phyloP scores from a whole-genome alignment of 2,113 vertebrate genomes.

The Microcebus lehilahytsara region DNA sequence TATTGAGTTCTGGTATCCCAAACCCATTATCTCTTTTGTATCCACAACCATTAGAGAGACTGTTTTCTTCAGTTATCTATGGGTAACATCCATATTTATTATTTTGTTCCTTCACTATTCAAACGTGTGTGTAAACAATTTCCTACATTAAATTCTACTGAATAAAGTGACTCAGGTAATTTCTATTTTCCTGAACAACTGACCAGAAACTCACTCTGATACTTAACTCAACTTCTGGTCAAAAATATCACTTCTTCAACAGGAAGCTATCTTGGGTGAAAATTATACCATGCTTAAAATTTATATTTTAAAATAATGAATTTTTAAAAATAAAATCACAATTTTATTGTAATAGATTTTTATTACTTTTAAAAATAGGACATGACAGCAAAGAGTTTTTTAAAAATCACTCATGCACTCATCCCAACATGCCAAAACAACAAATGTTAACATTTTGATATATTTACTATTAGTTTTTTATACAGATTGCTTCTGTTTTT shows the following conservation, averaged over 20 bases:
- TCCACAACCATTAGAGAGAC: neutral
- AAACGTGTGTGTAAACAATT: neutral
- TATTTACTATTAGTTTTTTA: neutral
- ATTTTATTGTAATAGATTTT: neutral
- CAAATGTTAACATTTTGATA: neutral
- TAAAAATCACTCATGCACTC: neutral
- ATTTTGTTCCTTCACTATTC: neutral
- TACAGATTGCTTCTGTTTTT: neutral
- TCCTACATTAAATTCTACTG: neutral
- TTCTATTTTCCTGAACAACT: slow-evolving; percentile 5
- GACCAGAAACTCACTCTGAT: neutral
- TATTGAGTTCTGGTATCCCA: neutral
- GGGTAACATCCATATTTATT: neutral
- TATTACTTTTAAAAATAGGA: neutral
- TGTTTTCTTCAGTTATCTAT: neutral
- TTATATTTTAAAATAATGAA: slow-evolving; percentile 23
- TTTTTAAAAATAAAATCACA: slow-evolving; percentile 21
- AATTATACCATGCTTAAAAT: neutral
- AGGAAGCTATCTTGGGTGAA: neutral
- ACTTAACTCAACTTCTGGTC: neutral
- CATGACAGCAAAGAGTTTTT: slow-evolving; percentile 10
- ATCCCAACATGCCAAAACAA: neutral
- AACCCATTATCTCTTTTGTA: neutral
- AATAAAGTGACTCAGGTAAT: neutral
- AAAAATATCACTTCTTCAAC: slow-evolving; percentile 23